Base-by-base conservation (phyloP, 2,113 vertebrate species). In the Willisornis vidua region DNA sequence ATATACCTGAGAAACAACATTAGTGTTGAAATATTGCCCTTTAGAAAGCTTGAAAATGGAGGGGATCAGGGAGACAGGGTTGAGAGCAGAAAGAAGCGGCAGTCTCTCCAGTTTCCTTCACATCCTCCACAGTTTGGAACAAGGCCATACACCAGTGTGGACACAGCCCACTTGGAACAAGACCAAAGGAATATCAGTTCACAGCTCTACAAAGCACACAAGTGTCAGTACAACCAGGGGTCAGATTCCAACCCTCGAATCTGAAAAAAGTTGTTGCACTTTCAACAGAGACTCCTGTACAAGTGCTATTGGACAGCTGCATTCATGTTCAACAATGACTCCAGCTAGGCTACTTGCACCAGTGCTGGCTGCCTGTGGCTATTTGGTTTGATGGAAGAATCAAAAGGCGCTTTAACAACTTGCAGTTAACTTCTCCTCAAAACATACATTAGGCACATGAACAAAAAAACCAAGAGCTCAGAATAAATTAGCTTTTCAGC, bases 321-420 rank as follows among this genome's bases (percentile, higher is more conserved):
- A 92, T 97, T 98, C 98, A 96, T 90, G 88, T 29, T 92, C 94
- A 87, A 63, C n/a, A 25, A 81, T 3, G 23, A 97, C 91, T 97
- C 97, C 98, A 98, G 98, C 91, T 62, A 81, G 39, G 51, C 92
- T 98, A 98, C 97, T 96, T 94, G 97, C 96, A 97, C 92, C 93
- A 97, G 92, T 98, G 95, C 97, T 98, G 98, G 92, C 96, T 98
- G 98, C 98, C 98, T 97, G 98, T 95, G 98, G 98, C 98, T 98
- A 98, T 98, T 98, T 98, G 98, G 98, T 98, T 98, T 98, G 98
- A 98, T 97, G 98, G 98, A 97, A 98, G 97, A 98, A 98, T 98
- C 98, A 96, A 98, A 99, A 99, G 98, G 99, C 98, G 97, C 98
- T 99, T 98, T 97, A 97, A 98, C 98, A 92, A 98, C 97, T 97